Percentiles rank a stretch among this genome's conserved stretches.
Conservation (phyloP, 2,113 vertebrate species). For the Castor canadensis region DNA sequence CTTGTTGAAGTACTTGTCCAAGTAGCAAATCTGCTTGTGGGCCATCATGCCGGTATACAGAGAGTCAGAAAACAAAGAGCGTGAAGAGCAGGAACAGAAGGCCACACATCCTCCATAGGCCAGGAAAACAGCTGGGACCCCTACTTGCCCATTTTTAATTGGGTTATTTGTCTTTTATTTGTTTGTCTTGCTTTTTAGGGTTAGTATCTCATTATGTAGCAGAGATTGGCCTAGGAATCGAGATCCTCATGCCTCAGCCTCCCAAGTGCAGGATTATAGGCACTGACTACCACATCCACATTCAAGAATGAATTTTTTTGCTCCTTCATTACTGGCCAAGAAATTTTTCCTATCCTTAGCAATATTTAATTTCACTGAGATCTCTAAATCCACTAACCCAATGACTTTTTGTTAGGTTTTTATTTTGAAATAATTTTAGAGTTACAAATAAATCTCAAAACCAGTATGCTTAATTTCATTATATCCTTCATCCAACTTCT, state of each 20-base stretch:
- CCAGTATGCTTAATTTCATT: too few species aligned
- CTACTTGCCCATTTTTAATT: neutral
- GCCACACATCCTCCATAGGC: rapidly evolving
- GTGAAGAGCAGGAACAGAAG: neutral
- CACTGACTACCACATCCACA: too few species aligned
- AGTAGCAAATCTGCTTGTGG: constrained; percentile 92
- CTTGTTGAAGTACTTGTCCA: constrained; percentile 92
- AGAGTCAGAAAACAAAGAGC: rapidly evolving
- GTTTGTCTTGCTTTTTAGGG: neutral
- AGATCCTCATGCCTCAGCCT: too few species aligned
- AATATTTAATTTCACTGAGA: neutral
- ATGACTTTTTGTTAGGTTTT: too few species aligned
- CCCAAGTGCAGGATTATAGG: too few species aligned
- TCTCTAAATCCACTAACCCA: neutral
- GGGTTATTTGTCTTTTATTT: neutral
- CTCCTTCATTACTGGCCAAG: too few species aligned
- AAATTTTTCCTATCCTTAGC: neutral
- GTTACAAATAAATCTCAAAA: too few species aligned
- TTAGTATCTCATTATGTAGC: too few species aligned
- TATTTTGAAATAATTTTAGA: too few species aligned
- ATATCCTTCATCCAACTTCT: neutral
- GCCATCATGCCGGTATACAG: constrained; percentile 81
- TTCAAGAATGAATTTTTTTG: too few species aligned
- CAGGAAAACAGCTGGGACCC: neutral
- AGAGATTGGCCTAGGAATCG: too few species aligned